These are phyloP conservation scores for Trichechus manatus DNA, from an alignment of 2,113 vertebrate species.

Conservation along the genomic window DNA sequence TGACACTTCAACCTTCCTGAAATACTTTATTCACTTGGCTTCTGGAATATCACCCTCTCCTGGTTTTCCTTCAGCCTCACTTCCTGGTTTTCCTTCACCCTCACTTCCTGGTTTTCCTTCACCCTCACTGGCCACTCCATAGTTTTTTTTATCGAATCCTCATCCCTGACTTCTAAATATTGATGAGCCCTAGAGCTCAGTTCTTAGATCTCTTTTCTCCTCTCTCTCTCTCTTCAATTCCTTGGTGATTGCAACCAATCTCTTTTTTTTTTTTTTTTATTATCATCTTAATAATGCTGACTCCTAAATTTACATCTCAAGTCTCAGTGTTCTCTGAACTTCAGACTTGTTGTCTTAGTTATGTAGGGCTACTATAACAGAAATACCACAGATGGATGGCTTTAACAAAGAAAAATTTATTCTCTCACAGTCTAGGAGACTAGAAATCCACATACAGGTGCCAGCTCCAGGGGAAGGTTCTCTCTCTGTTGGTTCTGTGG, in stretches of 20 bases:
- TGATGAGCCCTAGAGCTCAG: not conserved
- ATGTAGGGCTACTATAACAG: no score
- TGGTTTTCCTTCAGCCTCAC: not conserved
- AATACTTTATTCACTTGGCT: not conserved
- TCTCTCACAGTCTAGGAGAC: no score
- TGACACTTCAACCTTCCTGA: not conserved
- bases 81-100: slow-evolving; percentile 3
- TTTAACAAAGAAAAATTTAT: no score
- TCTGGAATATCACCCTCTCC: not conserved
- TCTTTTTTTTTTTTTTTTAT: not conserved
- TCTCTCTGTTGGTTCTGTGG: no score
- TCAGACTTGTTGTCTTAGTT: not conserved
- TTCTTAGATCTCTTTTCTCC: not conserved
- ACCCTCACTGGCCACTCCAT: not conserved
- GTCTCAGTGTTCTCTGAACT: not conserved
- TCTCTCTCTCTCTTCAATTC: slow-evolving; percentile 8
- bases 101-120: slow-evolving; percentile 42
- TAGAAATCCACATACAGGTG: no score
- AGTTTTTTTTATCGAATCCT: not conserved
- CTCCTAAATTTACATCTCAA: not conserved
- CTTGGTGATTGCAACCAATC: not conserved
- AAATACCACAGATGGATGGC: no score
- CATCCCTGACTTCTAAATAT: not conserved
- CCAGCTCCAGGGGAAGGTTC: no score
- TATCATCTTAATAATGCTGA: not conserved